A percentile compares a stretch with the other conserved stretches of the same genome.
Conservation (phyloP, 2,113 vertebrate genomes). For the Enhydra lutris region DNA sequence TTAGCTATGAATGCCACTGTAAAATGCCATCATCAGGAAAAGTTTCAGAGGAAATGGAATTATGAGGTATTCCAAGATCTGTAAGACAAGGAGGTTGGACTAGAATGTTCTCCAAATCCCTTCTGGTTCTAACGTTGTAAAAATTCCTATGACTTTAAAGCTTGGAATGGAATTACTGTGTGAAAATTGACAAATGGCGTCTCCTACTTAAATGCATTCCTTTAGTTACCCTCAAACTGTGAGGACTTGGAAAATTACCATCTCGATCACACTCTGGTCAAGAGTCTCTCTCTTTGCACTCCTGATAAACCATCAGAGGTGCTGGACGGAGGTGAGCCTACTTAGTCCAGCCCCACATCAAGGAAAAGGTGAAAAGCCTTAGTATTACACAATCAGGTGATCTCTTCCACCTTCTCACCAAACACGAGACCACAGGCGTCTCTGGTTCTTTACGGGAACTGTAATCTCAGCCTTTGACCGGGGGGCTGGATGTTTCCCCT, state of each 20-base stretch:
- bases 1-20: not conserved
- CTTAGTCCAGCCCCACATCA: not conserved
- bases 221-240: not conserved
- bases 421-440: not conserved
- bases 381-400: not conserved
- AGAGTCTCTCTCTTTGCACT: not conserved
- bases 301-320: not conserved
- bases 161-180: not conserved
- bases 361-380: not conserved
- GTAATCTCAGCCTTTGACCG: not conserved
- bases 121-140: not conserved
- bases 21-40: not conserved
- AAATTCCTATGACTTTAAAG: not conserved
- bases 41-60: not conserved
- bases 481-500: not conserved
- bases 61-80: not conserved
- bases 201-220: not conserved
- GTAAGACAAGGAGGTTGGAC: not conserved
- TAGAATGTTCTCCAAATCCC: not conserved
- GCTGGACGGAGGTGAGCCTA: not conserved
- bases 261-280: not conserved
- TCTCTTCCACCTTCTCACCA: not conserved
- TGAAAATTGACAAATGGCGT: not conserved
- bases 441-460: not conserved
- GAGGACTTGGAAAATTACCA: not conserved